A percentile compares a stretch with the other conserved stretches of the same genome.
Conservation (phyloP, 2,113 vertebrate species). For the Carlito syrichta region DNA sequence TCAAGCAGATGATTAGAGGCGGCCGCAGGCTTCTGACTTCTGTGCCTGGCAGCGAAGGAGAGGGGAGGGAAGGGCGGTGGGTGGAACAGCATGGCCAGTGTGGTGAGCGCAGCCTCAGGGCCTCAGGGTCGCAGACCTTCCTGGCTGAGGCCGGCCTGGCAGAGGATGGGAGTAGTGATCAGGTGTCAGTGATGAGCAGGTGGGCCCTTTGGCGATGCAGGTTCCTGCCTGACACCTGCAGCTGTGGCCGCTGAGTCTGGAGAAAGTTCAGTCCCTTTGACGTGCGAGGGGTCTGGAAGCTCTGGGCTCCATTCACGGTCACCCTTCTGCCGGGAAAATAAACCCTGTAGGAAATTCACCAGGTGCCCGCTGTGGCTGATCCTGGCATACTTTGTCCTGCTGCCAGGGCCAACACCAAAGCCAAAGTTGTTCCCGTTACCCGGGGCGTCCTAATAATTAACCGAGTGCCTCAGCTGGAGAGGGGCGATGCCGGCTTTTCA, state of each 20-base stretch:
- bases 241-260: not conserved
- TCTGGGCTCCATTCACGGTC: not conserved
- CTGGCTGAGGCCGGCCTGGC: fast-evolving
- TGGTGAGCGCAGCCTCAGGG: too few relatives aligned
- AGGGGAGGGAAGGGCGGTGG: not conserved
- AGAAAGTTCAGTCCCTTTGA: not conserved
- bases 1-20: fast-evolving
- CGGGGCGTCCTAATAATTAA: not conserved
- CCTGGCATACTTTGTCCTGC: fast-evolving
- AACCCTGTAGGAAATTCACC: not conserved
- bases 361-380: not conserved
- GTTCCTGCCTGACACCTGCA: not conserved
- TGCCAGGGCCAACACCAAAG: not conserved
- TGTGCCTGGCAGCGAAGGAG: not conserved
- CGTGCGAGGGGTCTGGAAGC: not conserved
- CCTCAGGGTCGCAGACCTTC: fast-evolving
- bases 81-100: fast-evolving
- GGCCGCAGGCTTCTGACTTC: not conserved
- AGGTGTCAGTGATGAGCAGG: fast-evolving
- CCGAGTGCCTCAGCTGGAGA: not conserved
- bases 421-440: constrained; percentile 16
- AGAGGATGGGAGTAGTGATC: fast-evolving
- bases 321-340: not conserved
- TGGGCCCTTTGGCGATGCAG: fast-evolving
- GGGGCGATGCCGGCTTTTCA: not conserved